Evolutionary conservation across 2,888 invertebrate genomes (phyloP).

Genomic region (Maniola hyperantus): DNA sequence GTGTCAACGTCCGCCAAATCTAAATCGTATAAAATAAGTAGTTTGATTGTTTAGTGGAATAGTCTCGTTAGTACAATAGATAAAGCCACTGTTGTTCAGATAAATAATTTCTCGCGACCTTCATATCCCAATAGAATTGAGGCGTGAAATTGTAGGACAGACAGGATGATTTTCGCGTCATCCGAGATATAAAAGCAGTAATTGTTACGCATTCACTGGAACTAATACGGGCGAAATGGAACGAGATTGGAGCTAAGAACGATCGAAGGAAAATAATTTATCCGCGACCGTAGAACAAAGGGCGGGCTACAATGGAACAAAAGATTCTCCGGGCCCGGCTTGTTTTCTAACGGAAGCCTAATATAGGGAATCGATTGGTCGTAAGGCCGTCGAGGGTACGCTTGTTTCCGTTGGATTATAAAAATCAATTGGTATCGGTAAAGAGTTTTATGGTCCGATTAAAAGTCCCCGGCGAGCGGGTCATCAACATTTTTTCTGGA

Average conservation of each 20-base stretch:
- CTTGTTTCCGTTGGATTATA: constrained; percentile 58
- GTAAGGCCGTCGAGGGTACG: constrained; percentile 61
- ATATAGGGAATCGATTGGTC: constrained; percentile 77
- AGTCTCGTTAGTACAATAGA: constrained; percentile 9
- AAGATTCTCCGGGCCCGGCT: constrained; percentile 68
- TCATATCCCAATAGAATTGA: constrained; percentile 63
- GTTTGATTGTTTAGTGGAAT: background rate
- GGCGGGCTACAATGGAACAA: constrained; percentile 73
- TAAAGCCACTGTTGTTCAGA: constrained; percentile 16
- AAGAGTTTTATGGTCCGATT: constrained; percentile 37
- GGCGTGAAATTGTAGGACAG: constrained; percentile 77
- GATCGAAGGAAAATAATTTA: constrained; percentile 81
- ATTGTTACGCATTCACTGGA: constrained; percentile 81
- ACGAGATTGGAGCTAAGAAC: constrained; percentile 75
- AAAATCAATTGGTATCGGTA: constrained; percentile 45
- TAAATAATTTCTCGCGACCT: constrained; percentile 39
- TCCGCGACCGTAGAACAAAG: constrained; percentile 78
- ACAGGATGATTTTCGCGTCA: constrained; percentile 79
- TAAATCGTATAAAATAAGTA: background rate
- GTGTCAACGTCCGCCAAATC: background rate
- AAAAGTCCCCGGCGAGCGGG: constrained; percentile 29
- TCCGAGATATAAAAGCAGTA: constrained; percentile 77
- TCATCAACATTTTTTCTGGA: constrained; percentile 25
- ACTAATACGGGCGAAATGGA: constrained; percentile 81
- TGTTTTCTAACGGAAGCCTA: constrained; percentile 77